Percentiles rank a stretch among this genome's conserved stretches.
Conservation (phyloP, 2,888 invertebrate species). For the Polyommatus iphigenia region DNA sequence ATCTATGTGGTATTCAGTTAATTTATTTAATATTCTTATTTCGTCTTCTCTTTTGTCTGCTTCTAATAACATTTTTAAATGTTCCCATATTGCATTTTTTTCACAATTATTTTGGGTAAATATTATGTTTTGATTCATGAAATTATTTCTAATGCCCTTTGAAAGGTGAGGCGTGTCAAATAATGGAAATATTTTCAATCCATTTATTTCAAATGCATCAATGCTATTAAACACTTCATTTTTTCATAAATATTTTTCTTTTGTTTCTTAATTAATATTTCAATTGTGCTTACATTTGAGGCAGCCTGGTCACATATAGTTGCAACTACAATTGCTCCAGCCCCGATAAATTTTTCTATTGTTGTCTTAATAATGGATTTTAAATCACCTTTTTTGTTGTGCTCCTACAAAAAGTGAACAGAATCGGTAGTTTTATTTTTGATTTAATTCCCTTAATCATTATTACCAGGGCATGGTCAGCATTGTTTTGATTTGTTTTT, state of each 20-base stretch:
- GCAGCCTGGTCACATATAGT: constrained; percentile 26
- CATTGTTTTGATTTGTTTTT: neutral
- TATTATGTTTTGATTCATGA: neutral
- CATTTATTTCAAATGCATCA: constrained; percentile 7
- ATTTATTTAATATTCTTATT: constrained; percentile 23
- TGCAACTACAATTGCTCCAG: constrained; percentile 7
- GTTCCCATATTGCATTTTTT: constrained; percentile 15
- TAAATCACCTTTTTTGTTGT: constrained; percentile 13
- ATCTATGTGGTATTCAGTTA: too few species aligned
- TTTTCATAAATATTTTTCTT: constrained; percentile 24
- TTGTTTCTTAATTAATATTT: constrained; percentile 17
- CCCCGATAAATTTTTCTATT: neutral
- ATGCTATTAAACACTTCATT: constrained; percentile 6
- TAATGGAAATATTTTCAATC: constrained; percentile 27
- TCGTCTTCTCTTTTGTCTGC: constrained; percentile 23
- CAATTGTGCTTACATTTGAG: constrained; percentile 5
- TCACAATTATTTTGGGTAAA: neutral
- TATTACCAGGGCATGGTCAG: constrained; percentile 8
- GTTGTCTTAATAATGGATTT: neutral
- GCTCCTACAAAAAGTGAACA: constrained; percentile 15
- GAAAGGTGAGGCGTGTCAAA: constrained; percentile 31
- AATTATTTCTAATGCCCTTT: constrained; percentile 7
- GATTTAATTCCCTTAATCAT: constrained; percentile 16
- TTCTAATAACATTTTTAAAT: constrained; percentile 19
- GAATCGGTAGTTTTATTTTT: constrained; percentile 15